Percentiles rank a stretch among this genome's conserved stretches.
Evolutionary conservation across 1,140 invertebrate species (phyloP).

Genomic region (Drosophila sp.): DNA sequence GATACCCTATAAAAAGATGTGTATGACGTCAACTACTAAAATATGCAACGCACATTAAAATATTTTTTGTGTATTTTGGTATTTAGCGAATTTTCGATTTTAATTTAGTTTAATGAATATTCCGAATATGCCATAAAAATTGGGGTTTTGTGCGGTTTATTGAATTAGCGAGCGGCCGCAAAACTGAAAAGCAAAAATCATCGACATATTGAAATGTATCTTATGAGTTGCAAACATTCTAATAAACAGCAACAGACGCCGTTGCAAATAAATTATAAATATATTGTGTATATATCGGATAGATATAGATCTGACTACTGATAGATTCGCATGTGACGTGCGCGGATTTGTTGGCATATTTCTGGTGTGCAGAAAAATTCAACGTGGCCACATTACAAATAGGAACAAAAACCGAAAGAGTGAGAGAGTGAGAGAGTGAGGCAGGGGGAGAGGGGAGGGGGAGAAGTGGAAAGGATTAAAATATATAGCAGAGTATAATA

Average conservation of each 20-base stretch:
- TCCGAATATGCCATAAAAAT: conserved; percentile 21
- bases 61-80: too few species aligned
- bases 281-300: conserved; percentile 6
- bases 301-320: conserved; percentile 18
- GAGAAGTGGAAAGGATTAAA: neutral
- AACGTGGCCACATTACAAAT: conserved; percentile 65
- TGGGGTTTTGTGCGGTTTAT: conserved; percentile 20
- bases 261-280: conserved; percentile 35
- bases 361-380: conserved; percentile 42
- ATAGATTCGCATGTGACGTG: conserved; percentile 48
- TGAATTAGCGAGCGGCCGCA: conserved; percentile 24
- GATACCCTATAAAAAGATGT: neutral
- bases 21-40: neutral
- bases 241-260: conserved; percentile 22
- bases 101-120: conserved; percentile 11
- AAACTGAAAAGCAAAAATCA: conserved; percentile 37
- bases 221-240: conserved; percentile 11
- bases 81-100: neutral
- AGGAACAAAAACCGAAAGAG: neutral
- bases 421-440: neutral
- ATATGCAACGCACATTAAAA: neutral
- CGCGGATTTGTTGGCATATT: conserved; percentile 43
- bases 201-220: conserved; percentile 36
- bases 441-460: neutral
- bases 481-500: conserved; percentile 68